phyloP scores from a whole-genome alignment of 1,140 invertebrate genomes.

The Ceratina calcarata region DNA sequence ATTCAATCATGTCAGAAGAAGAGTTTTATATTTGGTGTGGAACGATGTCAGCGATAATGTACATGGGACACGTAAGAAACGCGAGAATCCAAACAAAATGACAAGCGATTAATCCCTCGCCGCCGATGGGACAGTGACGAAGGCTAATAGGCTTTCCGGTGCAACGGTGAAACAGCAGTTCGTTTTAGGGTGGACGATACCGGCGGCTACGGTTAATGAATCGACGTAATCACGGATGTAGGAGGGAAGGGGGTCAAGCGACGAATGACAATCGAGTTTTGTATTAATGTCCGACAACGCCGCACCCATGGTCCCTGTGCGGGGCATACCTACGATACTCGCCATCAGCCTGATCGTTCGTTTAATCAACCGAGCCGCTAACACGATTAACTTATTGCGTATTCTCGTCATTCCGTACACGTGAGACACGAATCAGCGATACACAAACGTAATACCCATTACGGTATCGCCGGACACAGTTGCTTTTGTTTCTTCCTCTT shows the following conservation, averaged over 20 bases:
- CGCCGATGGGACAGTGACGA: constrained; percentile 34
- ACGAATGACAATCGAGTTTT: constrained; percentile 69
- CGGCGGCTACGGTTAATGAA: constrained; percentile 57
- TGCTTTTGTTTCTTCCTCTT: background rate
- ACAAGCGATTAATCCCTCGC: background rate
- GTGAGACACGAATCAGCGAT: constrained; percentile 63
- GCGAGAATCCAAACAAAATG: background rate
- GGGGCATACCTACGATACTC: constrained; percentile 24
- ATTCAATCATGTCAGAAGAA: no score
- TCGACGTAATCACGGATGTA: constrained; percentile 61
- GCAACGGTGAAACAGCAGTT: constrained; percentile 45
- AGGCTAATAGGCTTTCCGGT: constrained; percentile 56
- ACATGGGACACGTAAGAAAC: background rate
- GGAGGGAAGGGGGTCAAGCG: constrained; percentile 43
- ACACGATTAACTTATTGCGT: constrained; percentile 69
- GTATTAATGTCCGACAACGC: constrained; percentile 60
- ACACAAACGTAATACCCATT: constrained; percentile 51
- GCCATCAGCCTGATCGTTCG: constrained; percentile 66
- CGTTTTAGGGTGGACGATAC: constrained; percentile 24
- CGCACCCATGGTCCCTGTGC: constrained; percentile 58
- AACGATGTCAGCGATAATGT: background rate
- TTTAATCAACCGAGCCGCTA: constrained; percentile 66
- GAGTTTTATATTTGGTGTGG: no score
- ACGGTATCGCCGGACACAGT: constrained; percentile 5
- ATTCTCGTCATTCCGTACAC: constrained; percentile 50